Conservation (phyloP, 2,888 invertebrate genomes). For the Periphyllus acericola region DNA sequence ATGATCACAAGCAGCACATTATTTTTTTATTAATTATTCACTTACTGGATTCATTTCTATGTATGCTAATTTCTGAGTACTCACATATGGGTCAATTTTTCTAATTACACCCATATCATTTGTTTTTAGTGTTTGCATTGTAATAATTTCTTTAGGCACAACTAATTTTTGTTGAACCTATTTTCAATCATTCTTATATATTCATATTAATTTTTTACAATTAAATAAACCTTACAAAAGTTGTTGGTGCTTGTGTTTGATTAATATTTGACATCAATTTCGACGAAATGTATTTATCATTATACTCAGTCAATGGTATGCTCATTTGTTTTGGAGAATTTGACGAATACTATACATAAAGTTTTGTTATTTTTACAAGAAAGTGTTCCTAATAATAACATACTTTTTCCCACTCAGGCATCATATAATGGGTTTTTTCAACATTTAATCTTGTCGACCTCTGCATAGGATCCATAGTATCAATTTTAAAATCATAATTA, state of each 20-base stretch:
- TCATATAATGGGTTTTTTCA: slow-evolving; percentile 31
- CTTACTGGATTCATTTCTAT: slow-evolving; percentile 46
- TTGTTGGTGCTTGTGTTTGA: not conserved
- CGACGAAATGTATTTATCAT: slow-evolving; percentile 26
- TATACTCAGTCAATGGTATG: slow-evolving; percentile 34
- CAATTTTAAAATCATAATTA: slow-evolving; percentile 17
- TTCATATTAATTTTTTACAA: not conserved
- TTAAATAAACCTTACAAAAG: slow-evolving; percentile 18
- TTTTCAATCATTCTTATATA: not conserved
- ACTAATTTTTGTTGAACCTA: slow-evolving; percentile 7
- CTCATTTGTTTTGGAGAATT: slow-evolving; percentile 27
- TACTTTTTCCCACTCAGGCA: slow-evolving; percentile 50
- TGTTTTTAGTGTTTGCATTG: slow-evolving; percentile 11
- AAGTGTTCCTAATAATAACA: not conserved
- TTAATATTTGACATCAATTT: slow-evolving; percentile 16
- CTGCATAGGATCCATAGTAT: slow-evolving; percentile 12
- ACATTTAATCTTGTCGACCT: slow-evolving; percentile 5
- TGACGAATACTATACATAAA: slow-evolving; percentile 12
- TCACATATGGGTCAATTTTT: slow-evolving; percentile 45
- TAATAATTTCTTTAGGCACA: not conserved
- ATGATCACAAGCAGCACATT: not conserved
- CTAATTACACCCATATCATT: slow-evolving; percentile 24
- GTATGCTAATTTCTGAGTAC: slow-evolving; percentile 41
- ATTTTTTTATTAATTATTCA: slow-evolving; percentile 1
- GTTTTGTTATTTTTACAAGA: not conserved